Evolutionary conservation across 37 sponge, comb jelly and placozoan genomes (phyloP), one percentile per base, ranked within the genome.

Genomic region (Dysidea cf. avara): DNA sequence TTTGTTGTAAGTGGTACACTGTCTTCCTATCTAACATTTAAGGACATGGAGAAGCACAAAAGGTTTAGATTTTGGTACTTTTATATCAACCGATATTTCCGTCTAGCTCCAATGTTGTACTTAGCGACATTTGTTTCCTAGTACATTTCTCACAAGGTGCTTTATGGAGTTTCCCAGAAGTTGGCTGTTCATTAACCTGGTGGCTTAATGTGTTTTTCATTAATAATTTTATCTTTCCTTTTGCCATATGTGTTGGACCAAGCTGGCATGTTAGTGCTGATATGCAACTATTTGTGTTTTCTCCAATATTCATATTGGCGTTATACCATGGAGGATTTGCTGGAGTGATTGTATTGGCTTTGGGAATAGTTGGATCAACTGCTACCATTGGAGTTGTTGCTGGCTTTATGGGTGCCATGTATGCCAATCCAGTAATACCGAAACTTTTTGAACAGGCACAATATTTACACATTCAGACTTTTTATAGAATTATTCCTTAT

Each of bases 1-100:
- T 88, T 91, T 64, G 81, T 87, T 33, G 53, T 91, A 0, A 87
- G 87, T 50, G 92, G 92, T 17, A 29, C 82, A 0, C 84, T 91
- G 0, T 75, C 83, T 3, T 25, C 72, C 4, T 87, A 79, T 54
- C 77, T 91, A 22, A 83, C 87, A 5, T 51, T 87, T 29, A 28
- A 78, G 38, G 75, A 84, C 49, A 82, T 91, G 79, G 46, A 61
- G 37, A 80, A 71, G 25, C 47, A 60, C 29, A 64, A 68, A 24
- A 73, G 54, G 11, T 86, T 86, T 56, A 75, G 81, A 32, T 31
- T 80, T 1, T 18, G 74, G 21, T 59, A 50, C 4, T 89, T 71
- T 54, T 89, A 89, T 58, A 39, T 83, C 46, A 80, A 89, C 36
- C 80, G 85, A 9, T 56, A 77, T 55, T 72, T 89, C 0, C 80